Conservation (phyloP, 2,797 vertebrate genomes). For the Xenentodon cancila region DNA sequence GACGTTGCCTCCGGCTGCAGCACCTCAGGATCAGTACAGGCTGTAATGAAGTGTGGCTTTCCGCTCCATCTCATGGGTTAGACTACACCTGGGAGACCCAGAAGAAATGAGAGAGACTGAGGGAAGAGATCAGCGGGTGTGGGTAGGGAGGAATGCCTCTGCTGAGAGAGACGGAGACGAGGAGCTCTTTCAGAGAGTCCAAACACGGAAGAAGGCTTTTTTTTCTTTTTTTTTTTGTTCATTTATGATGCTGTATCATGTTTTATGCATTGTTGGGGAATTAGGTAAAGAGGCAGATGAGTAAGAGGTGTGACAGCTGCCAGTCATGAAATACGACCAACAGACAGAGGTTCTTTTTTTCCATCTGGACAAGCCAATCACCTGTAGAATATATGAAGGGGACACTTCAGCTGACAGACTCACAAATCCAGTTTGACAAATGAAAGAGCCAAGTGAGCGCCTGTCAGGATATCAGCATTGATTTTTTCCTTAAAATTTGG, state of each 20-base stretch:
- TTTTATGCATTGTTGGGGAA: conserved; percentile 15
- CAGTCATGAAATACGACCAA: conserved; percentile 10
- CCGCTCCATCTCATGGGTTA: conserved; percentile 65
- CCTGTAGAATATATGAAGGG: conserved; percentile 15
- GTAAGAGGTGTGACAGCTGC: conserved; percentile 17
- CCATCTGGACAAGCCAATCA: conserved; percentile 6
- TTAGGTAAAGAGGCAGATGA: not conserved
- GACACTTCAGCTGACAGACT: conserved; percentile 18
- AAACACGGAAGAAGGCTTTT: not conserved
- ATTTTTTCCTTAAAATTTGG: not conserved
- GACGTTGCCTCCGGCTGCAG: conserved; percentile 56
- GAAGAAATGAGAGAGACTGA: conserved; percentile 34
- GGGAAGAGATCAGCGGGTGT: conserved; percentile 15
- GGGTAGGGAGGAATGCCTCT: conserved; percentile 33
- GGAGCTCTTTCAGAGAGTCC: conserved; percentile 4
- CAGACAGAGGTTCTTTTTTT: not conserved
- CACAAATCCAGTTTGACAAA: conserved; percentile 23
- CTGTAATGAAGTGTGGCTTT: conserved; percentile 75
- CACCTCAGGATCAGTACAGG: conserved; percentile 56
- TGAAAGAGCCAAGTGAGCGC: not conserved
- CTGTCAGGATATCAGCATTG: not conserved
- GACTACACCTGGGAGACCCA: conserved; percentile 55
- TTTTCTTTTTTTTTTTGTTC: conserved; percentile 8
- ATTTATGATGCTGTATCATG: not conserved
- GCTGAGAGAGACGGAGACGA: not conserved